Conservation (phyloP, 1,140 invertebrate genomes). For the Rhopalosiphum maidis region DNA sequence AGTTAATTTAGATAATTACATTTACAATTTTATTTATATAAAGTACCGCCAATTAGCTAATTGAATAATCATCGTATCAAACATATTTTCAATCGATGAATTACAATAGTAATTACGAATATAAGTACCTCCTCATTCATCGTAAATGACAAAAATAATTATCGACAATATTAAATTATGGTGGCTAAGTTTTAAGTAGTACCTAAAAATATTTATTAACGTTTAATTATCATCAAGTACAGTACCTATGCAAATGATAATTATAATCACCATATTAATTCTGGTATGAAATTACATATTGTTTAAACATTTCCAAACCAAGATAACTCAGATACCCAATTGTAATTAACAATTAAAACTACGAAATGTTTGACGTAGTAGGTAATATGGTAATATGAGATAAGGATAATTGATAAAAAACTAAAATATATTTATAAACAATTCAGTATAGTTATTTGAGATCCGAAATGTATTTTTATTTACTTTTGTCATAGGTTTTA, state of each 20-base stretch:
- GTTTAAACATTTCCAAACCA: neutral
- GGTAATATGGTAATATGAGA: neutral
- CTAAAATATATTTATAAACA: neutral
- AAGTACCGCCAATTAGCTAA: neutral
- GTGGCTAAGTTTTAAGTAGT: neutral
- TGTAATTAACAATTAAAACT: neutral
- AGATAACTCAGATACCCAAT: neutral
- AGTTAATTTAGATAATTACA: neutral
- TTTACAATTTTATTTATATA: neutral
- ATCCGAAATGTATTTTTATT: neutral
- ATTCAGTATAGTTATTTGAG: neutral
- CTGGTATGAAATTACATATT: neutral
- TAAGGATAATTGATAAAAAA: neutral
- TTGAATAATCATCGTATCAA: neutral
- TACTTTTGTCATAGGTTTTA: neutral
- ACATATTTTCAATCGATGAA: neutral
- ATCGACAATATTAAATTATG: neutral
- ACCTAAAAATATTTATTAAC: neutral
- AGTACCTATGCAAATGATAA: neutral
- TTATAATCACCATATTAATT: neutral
- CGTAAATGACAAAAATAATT: neutral
- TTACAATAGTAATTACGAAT: neutral
- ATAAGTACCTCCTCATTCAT: neutral
- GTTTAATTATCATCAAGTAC: neutral
- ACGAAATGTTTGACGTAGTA: neutral